Base-by-base conservation (phyloP, 2,888 invertebrate genomes). In the Tetragonula carbonaria region DNA sequence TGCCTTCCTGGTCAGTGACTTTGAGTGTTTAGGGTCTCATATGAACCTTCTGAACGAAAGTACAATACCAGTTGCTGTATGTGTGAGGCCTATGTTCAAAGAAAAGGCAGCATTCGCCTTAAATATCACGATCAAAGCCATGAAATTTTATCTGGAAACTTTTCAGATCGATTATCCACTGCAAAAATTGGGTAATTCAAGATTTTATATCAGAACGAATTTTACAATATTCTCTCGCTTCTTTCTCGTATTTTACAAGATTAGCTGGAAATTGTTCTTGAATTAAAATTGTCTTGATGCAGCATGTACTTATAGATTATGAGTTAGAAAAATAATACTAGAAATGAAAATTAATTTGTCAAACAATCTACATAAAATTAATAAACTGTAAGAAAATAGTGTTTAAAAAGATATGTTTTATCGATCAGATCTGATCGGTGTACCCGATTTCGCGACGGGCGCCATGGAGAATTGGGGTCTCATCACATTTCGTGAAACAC, bases 1-100 rank as follows among this genome's bases (percentile, higher is more conserved):
- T 16, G 91, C 90, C 16, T 91, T 91, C 73, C 14, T 91, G 33
- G 78, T 91, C 65, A 91, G 90, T 65, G 90, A 91, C 67, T 88
- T 91, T 55, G 84, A 87, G 11, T 90, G 90, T 33, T n/a, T 85
- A 3, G 82, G 75, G 1, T 85, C 90, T 11, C 71, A 62, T 18
- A n/a, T 88, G 23, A 74, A 68, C 38, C 82, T 85, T 28, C 65
- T 90, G 2, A 89, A 87, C 16, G 90, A 89, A 16, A 83, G n/a
- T 8, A 57, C 45, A 33, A 63, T 86, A 28, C 86, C 86, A 0
- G 13, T 86, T 11, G 45, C 71, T 11, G 59, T 86, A 13, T 86
- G 83, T 55, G 65, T 13, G n/a, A 74, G 86, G 2, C 65, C 86
- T 0, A 72, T 71, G 74, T 86, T 82, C 72, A 80, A 55, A 11